phyloP scores from a whole-genome alignment of 2,888 invertebrate species.

The Sylvicola fuscatus region DNA sequence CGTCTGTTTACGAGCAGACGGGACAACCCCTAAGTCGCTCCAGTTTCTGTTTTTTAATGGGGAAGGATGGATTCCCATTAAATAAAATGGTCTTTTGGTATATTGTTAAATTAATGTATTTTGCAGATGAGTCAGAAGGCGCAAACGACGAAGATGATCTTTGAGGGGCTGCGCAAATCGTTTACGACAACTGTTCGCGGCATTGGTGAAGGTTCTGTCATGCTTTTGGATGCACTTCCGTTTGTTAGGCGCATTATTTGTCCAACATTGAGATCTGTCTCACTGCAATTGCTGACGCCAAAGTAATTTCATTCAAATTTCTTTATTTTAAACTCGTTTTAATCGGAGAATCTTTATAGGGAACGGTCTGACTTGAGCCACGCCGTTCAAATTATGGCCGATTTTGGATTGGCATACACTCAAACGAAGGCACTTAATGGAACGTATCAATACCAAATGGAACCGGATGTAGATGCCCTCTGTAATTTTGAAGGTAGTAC shows the following conservation, averaged over 20 bases:
- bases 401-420: conserved; percentile 66
- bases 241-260: conserved; percentile 46
- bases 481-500: conserved; percentile 18
- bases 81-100: not conserved
- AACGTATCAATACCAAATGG: conserved; percentile 43
- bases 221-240: conserved; percentile 53
- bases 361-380: conserved; percentile 35
- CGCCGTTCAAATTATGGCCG: conserved; percentile 68
- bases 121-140: conserved; percentile 34
- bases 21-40: no score
- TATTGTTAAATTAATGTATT: conserved; percentile 1
- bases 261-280: conserved; percentile 53
- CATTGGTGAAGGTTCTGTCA: conserved; percentile 21
- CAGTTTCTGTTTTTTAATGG: no score
- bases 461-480: conserved; percentile 56
- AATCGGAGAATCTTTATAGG: conserved; percentile 9
- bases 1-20: no score
- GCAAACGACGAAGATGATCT: conserved; percentile 29
- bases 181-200: conserved; percentile 26
- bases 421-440: conserved; percentile 65
- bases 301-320: conserved; percentile 14
- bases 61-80: no score
- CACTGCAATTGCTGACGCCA: conserved; percentile 19
- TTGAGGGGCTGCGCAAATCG: conserved; percentile 38
- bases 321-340: not conserved